Evolutionary conservation across 2,797 vertebrate species (phyloP), one percentile per base, ranked within the genome.

Genomic region (Carapus acus): DNA sequence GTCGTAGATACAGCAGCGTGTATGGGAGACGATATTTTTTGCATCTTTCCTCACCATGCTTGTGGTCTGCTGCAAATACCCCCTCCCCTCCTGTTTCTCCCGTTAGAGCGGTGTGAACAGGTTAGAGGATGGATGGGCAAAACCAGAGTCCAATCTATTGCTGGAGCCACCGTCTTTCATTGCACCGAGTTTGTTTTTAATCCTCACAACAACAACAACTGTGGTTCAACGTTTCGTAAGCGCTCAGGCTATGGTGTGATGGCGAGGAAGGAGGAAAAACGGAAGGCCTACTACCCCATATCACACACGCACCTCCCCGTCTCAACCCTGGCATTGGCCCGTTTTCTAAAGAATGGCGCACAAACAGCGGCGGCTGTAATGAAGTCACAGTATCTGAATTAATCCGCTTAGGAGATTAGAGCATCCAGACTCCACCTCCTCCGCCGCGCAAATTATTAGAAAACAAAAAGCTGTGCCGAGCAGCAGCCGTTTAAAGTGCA

Each of bases 331-430:
- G 75, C 73, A 62, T 70, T 71, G 63, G 23, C 20, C 62, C 47
- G 68, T 83, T 82, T 81, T 78, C 67, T 5, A 65, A 58, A 68
- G 81, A 82, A 76, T 56, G 76, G 63, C 83, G 84, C 69, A 79
- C 81, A 82, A 87, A 88, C 79, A 79, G 79, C 76, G 59, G 53
- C 43, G 80, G 78, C 73, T 75, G 80, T 81, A 86, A 85, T 87
- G 79, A 86, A 86, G 83, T 87, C 82, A 83, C 82, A 84, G 75
- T 73, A 74, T 83, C 75, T 77, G 80, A 78, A 86, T 86, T 86
- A 87, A 85, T 83, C 86, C 8, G 82, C 83, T 90, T 87, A 88
- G 81, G 73, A 80, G 84, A 88, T 88, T 87, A 87, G 59, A 69
- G 76, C 70, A 79, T 83, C 82, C 79, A 85, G 72, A 27, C 5